Evolutionary conservation across 2,888 invertebrate species (phyloP).

Genomic region (Nematopogon swammerdamellus): DNA sequence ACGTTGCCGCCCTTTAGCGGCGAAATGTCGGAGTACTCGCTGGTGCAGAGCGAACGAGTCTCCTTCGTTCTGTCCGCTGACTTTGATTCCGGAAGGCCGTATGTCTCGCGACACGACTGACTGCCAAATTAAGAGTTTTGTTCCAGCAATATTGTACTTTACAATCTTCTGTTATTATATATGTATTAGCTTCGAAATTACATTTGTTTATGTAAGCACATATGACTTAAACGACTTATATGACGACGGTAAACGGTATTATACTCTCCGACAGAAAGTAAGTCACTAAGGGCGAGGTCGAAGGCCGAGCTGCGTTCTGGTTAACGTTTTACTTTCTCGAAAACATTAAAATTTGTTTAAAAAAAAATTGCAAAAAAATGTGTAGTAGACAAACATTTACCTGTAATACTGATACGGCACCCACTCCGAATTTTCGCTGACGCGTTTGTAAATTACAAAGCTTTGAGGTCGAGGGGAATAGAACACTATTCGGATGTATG

Average conservation of each 20-base stretch:
- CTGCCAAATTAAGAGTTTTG: slow-evolving; percentile 54
- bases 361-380: no score
- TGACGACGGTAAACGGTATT: no score
- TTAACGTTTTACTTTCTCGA: no score
- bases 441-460: slow-evolving; percentile 91
- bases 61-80: slow-evolving; percentile 75
- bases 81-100: slow-evolving; percentile 75
- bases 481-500: slow-evolving; percentile 91
- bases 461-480: slow-evolving; percentile 96
- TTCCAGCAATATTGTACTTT: no score
- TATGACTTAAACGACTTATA: no score
- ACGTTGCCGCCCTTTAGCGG: slow-evolving; percentile 93
- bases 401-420: slow-evolving; percentile 89
- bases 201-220: no score
- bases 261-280: no score
- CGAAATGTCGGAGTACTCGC: slow-evolving; percentile 96
- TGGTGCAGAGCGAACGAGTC: slow-evolving; percentile 94
- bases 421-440: slow-evolving; percentile 75
- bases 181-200: no score
- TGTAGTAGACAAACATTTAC: slow-evolving; percentile 26
- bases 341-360: no score
- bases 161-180: no score
- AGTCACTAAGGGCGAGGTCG: no score
- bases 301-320: no score
- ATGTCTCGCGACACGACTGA: slow-evolving; percentile 90